Conservation (phyloP, 2,113 vertebrate genomes). For the Myrmecophaga tridactyla region DNA sequence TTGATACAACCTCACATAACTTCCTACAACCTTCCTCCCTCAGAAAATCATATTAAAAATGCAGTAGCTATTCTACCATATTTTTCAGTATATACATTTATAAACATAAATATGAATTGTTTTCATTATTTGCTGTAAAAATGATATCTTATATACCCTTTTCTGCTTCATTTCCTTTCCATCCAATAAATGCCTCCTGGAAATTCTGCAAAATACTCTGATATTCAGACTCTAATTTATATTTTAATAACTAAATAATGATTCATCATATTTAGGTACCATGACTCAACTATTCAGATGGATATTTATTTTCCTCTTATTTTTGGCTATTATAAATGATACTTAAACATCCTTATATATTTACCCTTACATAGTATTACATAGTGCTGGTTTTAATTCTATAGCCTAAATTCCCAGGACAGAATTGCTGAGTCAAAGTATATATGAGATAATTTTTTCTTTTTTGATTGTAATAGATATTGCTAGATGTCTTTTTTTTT, state of each 20-base stretch:
- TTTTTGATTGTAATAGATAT: background rate
- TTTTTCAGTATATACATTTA: background rate
- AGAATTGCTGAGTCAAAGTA: background rate
- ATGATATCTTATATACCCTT: background rate
- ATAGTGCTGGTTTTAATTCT: background rate
- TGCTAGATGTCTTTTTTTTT: background rate
- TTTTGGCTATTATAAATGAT: background rate
- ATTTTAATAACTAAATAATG: slow-evolving; percentile 11
- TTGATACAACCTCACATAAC: background rate
- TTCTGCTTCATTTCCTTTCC: background rate
- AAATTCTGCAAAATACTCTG: background rate
- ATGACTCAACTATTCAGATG: background rate
- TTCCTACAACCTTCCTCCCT: background rate
- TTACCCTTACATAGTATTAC: background rate
- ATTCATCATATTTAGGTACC: background rate
- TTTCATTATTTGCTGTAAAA: background rate
- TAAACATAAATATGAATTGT: background rate
- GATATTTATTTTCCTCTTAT: background rate
- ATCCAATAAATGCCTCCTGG: background rate
- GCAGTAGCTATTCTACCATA: background rate
- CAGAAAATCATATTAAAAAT: background rate
- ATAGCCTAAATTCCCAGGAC: background rate
- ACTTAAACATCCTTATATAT: background rate
- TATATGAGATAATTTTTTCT: background rate
- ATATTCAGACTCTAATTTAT: background rate